Evolutionary conservation across 2,797 vertebrate genomes (phyloP).

Genomic region (Periophthalmus magnuspinnatus): DNA sequence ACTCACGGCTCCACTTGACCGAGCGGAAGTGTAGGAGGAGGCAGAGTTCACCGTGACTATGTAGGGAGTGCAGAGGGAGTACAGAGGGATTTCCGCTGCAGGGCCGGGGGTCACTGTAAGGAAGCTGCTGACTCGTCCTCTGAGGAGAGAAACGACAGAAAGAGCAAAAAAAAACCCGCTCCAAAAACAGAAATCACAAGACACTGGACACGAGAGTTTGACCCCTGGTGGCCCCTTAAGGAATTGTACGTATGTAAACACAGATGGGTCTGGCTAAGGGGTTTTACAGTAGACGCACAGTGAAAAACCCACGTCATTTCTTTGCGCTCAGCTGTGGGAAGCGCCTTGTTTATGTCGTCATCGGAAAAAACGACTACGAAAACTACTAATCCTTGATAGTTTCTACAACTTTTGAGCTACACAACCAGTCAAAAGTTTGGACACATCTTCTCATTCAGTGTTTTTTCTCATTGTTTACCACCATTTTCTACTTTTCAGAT

Average conservation of each 20-base stretch:
- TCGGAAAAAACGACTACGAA: no score
- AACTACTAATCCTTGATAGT: slow-evolving; percentile 2
- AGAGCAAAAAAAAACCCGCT: slow-evolving; percentile 32
- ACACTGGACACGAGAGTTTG: slow-evolving; percentile 26
- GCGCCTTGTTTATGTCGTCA: no score
- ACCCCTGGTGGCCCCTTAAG: slow-evolving; percentile 44
- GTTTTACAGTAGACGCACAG: slow-evolving; percentile 11
- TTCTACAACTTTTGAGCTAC: slow-evolving; percentile 31
- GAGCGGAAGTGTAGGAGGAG: slow-evolving; percentile 29
- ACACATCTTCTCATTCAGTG: no score
- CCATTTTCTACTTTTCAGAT: no score
- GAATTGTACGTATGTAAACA: slow-evolving; percentile 48
- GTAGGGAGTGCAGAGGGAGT: slow-evolving; percentile 15
- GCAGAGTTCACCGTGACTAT: slow-evolving; percentile 29
- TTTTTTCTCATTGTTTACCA: no score
- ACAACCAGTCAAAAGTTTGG: background rate
- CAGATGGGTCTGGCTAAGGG: slow-evolving; percentile 39
- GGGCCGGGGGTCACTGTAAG: slow-evolving; percentile 33
- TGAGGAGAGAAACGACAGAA: slow-evolving; percentile 15
- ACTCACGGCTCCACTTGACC: slow-evolving; percentile 20
- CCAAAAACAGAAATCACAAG: slow-evolving; percentile 20
- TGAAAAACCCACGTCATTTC: no score
- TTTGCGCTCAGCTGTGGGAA: background rate
- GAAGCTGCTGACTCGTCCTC: slow-evolving; percentile 46
- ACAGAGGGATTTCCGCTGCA: slow-evolving; percentile 40